These are phyloP conservation scores for Scaptomyza reducta DNA, from an alignment of 2,888 invertebrate genomes.

Conservation along the genomic window DNA sequence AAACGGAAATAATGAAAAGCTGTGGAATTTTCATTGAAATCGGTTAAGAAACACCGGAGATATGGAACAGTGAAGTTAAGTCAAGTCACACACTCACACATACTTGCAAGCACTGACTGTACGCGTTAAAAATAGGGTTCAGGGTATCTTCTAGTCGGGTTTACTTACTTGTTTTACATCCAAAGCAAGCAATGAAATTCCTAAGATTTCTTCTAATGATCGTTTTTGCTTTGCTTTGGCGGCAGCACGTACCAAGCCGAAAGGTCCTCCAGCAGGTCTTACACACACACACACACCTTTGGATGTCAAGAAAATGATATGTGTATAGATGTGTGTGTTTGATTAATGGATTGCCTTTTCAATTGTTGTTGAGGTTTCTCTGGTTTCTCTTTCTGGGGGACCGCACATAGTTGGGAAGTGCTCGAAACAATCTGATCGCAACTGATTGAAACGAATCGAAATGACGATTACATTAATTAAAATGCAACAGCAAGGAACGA, in stretches of 20 bases:
- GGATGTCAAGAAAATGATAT: background rate
- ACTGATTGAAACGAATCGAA: conserved; percentile 17
- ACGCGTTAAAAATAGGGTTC: no score
- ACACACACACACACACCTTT: background rate
- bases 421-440: background rate
- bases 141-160: no score
- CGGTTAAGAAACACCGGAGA: no score
- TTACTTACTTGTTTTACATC: no score
- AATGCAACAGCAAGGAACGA: conserved; percentile 33
- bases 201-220: no score
- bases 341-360: conserved; percentile 21
- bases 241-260: conserved; percentile 25
- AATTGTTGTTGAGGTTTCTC: background rate
- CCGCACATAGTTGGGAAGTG: conserved; percentile 20
- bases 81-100: no score
- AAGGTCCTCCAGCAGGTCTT: background rate
- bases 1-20: no score
- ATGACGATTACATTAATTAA: conserved; percentile 47
- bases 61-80: no score
- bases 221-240: background rate
- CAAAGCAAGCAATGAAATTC: no score
- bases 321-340: background rate
- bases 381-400: no score
- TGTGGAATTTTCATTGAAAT: no score
- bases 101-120: no score